These are phyloP conservation scores for Tachina fera DNA, from an alignment of 2,888 invertebrate species.

Conservation along the genomic window DNA sequence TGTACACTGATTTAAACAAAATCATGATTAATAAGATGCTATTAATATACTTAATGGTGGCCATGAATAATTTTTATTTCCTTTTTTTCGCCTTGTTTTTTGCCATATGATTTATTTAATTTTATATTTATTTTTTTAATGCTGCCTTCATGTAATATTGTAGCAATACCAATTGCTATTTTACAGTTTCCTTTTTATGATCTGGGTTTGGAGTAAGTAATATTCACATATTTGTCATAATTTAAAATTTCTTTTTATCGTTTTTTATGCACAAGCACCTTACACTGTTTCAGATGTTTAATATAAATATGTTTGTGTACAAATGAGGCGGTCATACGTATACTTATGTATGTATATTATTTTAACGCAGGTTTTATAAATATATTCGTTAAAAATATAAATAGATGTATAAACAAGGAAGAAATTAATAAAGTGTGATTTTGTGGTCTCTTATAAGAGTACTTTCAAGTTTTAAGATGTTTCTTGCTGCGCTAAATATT, in stretches of 20 bases:
- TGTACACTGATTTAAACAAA: too few species aligned
- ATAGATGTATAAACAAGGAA: too few species aligned
- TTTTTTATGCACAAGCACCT: slow-evolving; percentile 31
- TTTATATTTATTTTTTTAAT: slow-evolving; percentile 68
- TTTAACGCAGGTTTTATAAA: too few species aligned
- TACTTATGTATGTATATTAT: too few species aligned
- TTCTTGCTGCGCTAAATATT: too few species aligned
- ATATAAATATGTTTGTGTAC: not conserved
- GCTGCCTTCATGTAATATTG: slow-evolving; percentile 72
- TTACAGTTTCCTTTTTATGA: slow-evolving; percentile 93
- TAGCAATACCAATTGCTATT: slow-evolving; percentile 93
- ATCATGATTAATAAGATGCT: too few species aligned
- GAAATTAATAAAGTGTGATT: too few species aligned
- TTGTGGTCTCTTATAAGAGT: too few species aligned
- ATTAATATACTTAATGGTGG: too few species aligned
- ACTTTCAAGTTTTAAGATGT: too few species aligned
- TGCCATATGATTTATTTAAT: not conserved
- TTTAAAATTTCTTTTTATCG: not conserved
- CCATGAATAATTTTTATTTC: not conserved
- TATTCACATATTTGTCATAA: slow-evolving; percentile 8
- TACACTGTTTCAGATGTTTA: not conserved
- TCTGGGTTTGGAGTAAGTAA: slow-evolving; percentile 89
- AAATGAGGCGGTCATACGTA: too few species aligned
- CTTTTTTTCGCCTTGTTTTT: not conserved
- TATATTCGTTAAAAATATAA: too few species aligned